Base-by-base conservation (phyloP, 2,797 vertebrate genomes). In the Tinamus major region DNA sequence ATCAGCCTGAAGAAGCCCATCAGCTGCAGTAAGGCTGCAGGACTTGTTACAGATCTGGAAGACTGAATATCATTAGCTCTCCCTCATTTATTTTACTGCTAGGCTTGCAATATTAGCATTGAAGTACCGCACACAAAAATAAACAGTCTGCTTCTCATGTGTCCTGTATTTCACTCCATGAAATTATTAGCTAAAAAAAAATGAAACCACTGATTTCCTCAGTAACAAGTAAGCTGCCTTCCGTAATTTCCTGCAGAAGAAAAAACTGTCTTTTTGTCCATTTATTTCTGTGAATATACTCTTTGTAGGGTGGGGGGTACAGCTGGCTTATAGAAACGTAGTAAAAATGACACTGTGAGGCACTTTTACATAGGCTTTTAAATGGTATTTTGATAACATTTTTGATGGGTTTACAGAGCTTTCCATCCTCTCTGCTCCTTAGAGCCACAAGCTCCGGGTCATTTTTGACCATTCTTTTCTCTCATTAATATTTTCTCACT, bases 51-150 rank as follows among this genome's bases (percentile, higher is more conserved):
- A 91, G 3, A 63, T 67, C 39, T 85, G 42, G 35, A 89, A 93
- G 87, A 69, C 59, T 63, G 77, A 85, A 7, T 87, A 53, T 79
- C 90, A 79, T 95, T 93, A 94, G 39, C 8, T 94, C 61, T 67
- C 79, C 81, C 42, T 92, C 92, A 92, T 95, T 96, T 95, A 70
- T 93, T 93, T 96, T 93, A 89, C 59, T 81, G 39, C 62, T 80
- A 56, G 59, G n/a, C 46, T 95, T 89, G 72, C 65, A 85, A 70
- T 10, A 27, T 75, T 93, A 79, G 10, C 62, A 41, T 44, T 76
- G 19, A 89, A 92, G 82, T 72, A 24, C 42, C 79, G 79, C 26
- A 69, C n/a, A 35, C 26, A 51, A 89, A 96, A 90, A 91, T 77
- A 84, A 89, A 7, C 56, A 80, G 53, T 56, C 27, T 59, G 4